Percentiles rank a stretch among this genome's conserved stretches.
Evolutionary conservation across 2,797 vertebrate genomes (phyloP).

Genomic region (Alouatta caraya): DNA sequence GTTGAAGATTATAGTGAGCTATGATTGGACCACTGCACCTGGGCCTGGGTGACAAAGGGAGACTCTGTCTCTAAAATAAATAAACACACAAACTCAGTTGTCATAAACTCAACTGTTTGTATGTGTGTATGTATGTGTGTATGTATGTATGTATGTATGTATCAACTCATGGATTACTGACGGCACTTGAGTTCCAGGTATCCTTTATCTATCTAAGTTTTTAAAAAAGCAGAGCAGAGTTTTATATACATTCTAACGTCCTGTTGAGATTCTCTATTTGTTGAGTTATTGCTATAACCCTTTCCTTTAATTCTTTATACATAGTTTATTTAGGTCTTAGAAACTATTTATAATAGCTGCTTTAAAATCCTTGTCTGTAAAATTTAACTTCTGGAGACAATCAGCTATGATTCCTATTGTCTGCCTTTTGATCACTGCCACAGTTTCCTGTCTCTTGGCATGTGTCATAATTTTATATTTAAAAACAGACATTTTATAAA

Average conservation of each 20-base stretch:
- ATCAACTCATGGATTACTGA: not conserved
- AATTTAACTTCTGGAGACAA: not conserved
- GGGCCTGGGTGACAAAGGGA: not conserved
- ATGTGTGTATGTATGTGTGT: no score
- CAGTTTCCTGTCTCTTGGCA: not conserved
- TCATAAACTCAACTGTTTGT: not conserved
- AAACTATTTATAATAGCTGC: not conserved
- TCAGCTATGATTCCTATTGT: not conserved
- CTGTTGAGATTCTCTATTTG: not conserved
- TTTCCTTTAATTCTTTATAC: conserved; percentile 26
- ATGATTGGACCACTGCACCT: not conserved
- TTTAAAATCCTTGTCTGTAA: not conserved
- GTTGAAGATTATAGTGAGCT: not conserved
- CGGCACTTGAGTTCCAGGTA: not conserved
- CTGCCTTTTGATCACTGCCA: not conserved
- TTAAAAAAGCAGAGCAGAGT: not conserved
- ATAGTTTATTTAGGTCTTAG: not conserved
- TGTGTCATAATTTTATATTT: not conserved
- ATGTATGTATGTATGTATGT: no score
- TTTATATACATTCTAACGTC: not conserved
- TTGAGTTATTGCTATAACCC: not conserved
- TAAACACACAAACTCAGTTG: not conserved
- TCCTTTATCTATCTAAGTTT: not conserved
- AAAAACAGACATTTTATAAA: not conserved
- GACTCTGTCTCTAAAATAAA: not conserved